Percentiles rank a stretch among this genome's conserved stretches.
phyloP scores from a whole-genome alignment of 2,888 invertebrate species.

The Metallyticus violacea region DNA sequence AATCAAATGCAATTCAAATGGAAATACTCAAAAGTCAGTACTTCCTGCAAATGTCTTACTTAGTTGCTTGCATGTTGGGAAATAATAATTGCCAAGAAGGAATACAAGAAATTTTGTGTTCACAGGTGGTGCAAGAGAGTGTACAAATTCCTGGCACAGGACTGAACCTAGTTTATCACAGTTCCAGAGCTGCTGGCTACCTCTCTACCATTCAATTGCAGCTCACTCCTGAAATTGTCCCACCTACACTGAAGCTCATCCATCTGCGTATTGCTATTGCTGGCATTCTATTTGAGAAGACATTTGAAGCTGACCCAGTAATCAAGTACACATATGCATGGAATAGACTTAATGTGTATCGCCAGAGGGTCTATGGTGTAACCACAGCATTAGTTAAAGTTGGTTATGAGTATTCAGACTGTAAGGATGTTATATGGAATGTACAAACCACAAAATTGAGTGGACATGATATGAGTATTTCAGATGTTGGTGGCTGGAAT shows the following conservation, averaged over 20 bases:
- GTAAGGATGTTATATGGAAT: conserved; percentile 92
- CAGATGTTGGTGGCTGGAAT: conserved; percentile 97
- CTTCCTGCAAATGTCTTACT: too few relatives aligned
- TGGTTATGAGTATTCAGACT: conserved; percentile 93
- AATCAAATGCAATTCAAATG: too few relatives aligned
- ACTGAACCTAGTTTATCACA: conserved; percentile 94
- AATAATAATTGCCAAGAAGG: too few relatives aligned
- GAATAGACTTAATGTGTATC: conserved; percentile 94
- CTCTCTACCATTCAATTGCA: conserved; percentile 89
- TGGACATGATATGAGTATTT: conserved; percentile 95
- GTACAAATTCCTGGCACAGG: conserved; percentile 92
- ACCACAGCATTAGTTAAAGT: conserved; percentile 93
- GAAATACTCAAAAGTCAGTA: too few relatives aligned
- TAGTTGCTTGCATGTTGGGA: too few relatives aligned
- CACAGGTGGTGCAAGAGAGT: conserved; percentile 87
- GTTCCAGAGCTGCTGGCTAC: conserved; percentile 90
- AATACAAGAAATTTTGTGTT: conserved; percentile 29
- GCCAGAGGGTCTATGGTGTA: conserved; percentile 94
- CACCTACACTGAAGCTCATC: conserved; percentile 77
- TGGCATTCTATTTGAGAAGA: conserved; percentile 88
- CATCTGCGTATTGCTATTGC: conserved; percentile 91
- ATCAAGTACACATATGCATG: conserved; percentile 97
- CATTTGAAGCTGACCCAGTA: conserved; percentile 93
- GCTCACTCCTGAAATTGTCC: conserved; percentile 81
- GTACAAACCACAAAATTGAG: conserved; percentile 92